Conservation (phyloP, 2,888 invertebrate genomes). For the Molanna angustata region DNA sequence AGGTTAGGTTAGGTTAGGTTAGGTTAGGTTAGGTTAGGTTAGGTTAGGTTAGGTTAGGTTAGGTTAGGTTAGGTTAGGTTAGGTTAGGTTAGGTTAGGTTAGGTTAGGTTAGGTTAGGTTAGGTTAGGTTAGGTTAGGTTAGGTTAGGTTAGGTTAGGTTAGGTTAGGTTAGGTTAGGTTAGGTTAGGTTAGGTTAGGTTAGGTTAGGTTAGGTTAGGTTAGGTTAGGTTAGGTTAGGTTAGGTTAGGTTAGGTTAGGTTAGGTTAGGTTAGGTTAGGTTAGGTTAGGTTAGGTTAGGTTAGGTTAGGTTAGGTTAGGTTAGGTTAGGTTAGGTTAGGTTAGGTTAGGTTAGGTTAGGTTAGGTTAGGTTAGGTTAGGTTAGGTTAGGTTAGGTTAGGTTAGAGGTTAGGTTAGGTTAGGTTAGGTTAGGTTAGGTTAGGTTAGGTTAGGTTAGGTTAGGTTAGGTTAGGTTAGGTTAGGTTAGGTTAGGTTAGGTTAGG, state of each 20-base stretch:
- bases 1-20: conserved; percentile 7
- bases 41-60: not conserved
- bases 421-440: conserved; percentile 33
- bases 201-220: conserved; percentile 25
- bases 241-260: conserved; percentile 31
- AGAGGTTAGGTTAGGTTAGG: conserved; percentile 31
- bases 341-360: conserved; percentile 34
- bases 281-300: conserved; percentile 65
- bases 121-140: conserved; percentile 33
- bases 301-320: conserved; percentile 32
- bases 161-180: conserved; percentile 30
- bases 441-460: conserved; percentile 32
- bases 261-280: conserved; percentile 32
- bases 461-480: conserved; percentile 32
- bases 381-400: conserved; percentile 33
- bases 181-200: conserved; percentile 23
- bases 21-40: conserved; percentile 1
- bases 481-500: conserved; percentile 30
- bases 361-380: conserved; percentile 32
- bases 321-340: conserved; percentile 32
- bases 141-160: conserved; percentile 16
- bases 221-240: conserved; percentile 30
- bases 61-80: conserved; percentile 27
- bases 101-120: conserved; percentile 34
- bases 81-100: conserved; percentile 28